Evolutionary conservation across 2,113 vertebrate species (phyloP), one percentile per base, ranked within the genome.

Genomic region (Lichenostomus cassidix): DNA sequence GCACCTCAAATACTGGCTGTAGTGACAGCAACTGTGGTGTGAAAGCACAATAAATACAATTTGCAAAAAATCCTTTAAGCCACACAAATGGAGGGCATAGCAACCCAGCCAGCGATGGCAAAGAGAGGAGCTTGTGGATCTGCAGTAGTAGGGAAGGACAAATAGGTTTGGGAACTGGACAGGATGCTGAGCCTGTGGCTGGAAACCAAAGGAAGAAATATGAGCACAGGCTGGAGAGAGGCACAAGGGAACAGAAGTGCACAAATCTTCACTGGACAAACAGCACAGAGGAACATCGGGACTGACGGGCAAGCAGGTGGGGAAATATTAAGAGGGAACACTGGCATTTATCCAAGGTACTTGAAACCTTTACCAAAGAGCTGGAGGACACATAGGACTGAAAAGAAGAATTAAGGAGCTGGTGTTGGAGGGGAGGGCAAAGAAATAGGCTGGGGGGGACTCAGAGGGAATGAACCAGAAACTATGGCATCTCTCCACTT

Each of bases 221-320:
- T 0, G 0, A 89, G 42, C 23, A 13, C 0, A 2, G 71, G 29
- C 18, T 62, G 59, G 28, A 86, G 52, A 63, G 42, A 53, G 9
- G 29, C 4, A 23, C 6, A 10, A 60, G 31, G 12, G 10, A 83
- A 12, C 3, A 41, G n/a, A 20, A 47, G 13, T 28, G 35, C 23
- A 52, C 24, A 21, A 58, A 24, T 10, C 6, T 47, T n/a, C 29
- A 8, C 15, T 17, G 31, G 25, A 18, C 33, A 21, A 35, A 55
- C 23, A 58, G 58, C 53, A 44, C 24, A 33, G 52, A 58, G 42
- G 4, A 70, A 69, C 4, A 3, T 27, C 4, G 7, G n/a, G 24
- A 64, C 47, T 68, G 15, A 60, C 3, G 5, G 35, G 64, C 33
- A 90, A 80, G 31, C 7, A 80, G 17, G 7, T 33, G 15, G 5